Conservation (phyloP, 2,888 invertebrate genomes). For the Pterostichus niger region DNA sequence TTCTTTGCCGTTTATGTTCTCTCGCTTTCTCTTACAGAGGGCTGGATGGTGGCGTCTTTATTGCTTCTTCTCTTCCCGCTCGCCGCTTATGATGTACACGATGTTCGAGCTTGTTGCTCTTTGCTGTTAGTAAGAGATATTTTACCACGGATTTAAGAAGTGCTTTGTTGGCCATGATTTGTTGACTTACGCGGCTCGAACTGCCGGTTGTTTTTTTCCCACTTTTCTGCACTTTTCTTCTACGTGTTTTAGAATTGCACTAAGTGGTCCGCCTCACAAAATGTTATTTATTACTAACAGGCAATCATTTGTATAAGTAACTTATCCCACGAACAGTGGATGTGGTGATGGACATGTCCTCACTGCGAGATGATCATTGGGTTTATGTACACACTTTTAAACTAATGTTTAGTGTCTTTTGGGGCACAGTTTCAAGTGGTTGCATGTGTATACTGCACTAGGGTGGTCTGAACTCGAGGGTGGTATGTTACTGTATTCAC, state of each 20-base stretch:
- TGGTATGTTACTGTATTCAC: background rate
- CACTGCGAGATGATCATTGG: background rate
- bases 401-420: background rate
- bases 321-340: no score
- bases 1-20: constrained; percentile 38
- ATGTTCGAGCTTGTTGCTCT: constrained; percentile 58
- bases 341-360: constrained; percentile 35
- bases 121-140: constrained; percentile 55
- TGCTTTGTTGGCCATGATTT: constrained; percentile 52
- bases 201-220: constrained; percentile 33
- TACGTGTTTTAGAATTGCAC: constrained; percentile 26
- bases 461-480: constrained; percentile 12
- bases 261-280: background rate
- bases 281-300: constrained; percentile 3
- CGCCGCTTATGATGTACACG: constrained; percentile 48
- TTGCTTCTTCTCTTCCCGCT: background rate
- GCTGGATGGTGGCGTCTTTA: constrained; percentile 29
- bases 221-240: constrained; percentile 25
- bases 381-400: background rate
- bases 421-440: constrained; percentile 14
- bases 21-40: constrained; percentile 4
- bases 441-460: constrained; percentile 21
- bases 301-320: background rate
- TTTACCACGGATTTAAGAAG: constrained; percentile 58
- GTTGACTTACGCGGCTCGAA: constrained; percentile 49